phyloP scores from a whole-genome alignment of 2,888 invertebrate species.

The Acrocyrtus sp. region DNA sequence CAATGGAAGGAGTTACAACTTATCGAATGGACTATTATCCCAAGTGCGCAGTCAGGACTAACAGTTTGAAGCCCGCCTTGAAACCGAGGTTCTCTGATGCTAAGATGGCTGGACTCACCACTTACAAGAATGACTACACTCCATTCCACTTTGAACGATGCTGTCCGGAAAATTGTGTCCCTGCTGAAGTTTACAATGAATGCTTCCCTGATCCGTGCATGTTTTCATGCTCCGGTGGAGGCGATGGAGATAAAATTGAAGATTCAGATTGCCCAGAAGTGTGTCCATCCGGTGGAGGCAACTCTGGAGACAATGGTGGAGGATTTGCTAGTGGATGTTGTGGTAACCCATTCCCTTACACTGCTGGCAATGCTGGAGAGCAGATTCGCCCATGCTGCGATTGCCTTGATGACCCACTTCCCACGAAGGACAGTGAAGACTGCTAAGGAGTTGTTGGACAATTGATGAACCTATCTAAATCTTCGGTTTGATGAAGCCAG shows the following conservation, averaged over 20 bases:
- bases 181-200: conserved; percentile 44
- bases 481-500: neutral
- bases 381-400: conserved; percentile 43
- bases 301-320: neutral
- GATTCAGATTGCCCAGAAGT: conserved; percentile 32
- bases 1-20: conserved; percentile 52
- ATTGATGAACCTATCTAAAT: conserved; percentile 7
- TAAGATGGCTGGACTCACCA: conserved; percentile 50
- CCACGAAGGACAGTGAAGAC: conserved; percentile 19
- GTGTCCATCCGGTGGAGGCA: conserved; percentile 15
- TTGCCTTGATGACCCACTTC: conserved; percentile 35
- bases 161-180: conserved; percentile 37
- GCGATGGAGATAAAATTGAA: conserved; percentile 1
- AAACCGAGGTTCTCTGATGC: conserved; percentile 53
- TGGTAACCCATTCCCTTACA: conserved; percentile 31
- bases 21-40: conserved; percentile 51
- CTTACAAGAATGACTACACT: conserved; percentile 55
- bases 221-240: conserved; percentile 32
- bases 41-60: conserved; percentile 40
- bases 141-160: conserved; percentile 56
- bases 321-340: conserved; percentile 1
- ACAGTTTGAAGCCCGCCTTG: conserved; percentile 40
- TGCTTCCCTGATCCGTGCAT: conserved; percentile 34
- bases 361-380: conserved; percentile 29
- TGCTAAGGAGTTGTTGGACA: conserved; percentile 24